Evolutionary conservation across 53 echinoderm and acorn worm genomes (phyloP).

Genomic region (Holothuria leucospilota): DNA sequence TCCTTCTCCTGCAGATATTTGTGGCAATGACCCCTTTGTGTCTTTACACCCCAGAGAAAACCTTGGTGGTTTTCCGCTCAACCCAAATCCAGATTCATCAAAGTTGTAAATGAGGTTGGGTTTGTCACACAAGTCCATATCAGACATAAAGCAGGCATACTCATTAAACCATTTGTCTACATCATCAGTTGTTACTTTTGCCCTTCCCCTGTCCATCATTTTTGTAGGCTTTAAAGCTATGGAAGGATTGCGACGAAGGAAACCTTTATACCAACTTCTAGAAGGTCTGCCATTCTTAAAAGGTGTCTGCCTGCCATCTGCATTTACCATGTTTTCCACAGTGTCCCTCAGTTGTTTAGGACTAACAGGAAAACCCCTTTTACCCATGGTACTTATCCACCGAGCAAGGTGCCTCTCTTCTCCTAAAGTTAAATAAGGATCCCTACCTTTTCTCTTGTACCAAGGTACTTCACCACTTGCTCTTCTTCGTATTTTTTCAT

Average conservation of each 20-base stretch:
- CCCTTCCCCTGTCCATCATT: neutral
- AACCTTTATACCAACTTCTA: neutral
- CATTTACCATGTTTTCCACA: neutral
- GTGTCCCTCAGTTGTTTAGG: neutral
- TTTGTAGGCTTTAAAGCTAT: neutral
- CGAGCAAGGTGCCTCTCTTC: neutral
- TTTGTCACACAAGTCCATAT: neutral
- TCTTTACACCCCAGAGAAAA: no score
- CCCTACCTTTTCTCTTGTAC: neutral
- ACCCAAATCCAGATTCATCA: neutral
- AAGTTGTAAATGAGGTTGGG: neutral
- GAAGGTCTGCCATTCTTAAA: neutral
- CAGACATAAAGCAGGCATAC: neutral
- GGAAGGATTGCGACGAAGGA: neutral
- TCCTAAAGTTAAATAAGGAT: neutral
- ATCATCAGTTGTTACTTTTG: neutral
- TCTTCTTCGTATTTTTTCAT: neutral
- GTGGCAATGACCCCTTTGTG: no score
- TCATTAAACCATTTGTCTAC: neutral
- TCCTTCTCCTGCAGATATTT: no score
- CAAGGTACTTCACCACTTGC: neutral
- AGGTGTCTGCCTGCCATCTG: neutral
- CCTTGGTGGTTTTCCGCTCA: neutral
- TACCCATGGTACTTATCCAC: neutral
- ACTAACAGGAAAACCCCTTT: neutral